Evolutionary conservation across 1,140 invertebrate species (phyloP).

Genomic region (Coenobita brevimanus): DNA sequence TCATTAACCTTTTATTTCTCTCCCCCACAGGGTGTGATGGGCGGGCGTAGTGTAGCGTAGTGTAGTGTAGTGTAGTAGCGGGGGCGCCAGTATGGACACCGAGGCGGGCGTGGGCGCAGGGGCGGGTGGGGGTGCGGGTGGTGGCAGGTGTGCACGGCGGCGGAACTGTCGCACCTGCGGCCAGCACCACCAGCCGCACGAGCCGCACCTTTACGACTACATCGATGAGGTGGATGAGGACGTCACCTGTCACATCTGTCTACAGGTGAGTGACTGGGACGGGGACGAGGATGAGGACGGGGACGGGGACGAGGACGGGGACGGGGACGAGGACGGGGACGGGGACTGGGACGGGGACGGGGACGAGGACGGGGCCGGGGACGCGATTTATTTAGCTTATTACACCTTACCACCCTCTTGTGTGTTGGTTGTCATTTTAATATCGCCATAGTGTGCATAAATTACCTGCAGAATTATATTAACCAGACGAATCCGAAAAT

Average conservation of each 20-base stretch:
- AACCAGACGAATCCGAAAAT: too few relatives aligned
- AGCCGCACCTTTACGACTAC: slow-evolving; percentile 77
- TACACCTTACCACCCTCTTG: too few relatives aligned
- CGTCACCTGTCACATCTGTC: slow-evolving; percentile 76
- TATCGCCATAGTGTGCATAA: too few relatives aligned
- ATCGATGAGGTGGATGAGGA: slow-evolving; percentile 76
- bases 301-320: too few relatives aligned
- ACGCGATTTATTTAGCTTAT: too few relatives aligned
- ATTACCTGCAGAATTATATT: too few relatives aligned
- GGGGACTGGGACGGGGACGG: too few relatives aligned
- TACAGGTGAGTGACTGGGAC: slow-evolving; percentile 73
- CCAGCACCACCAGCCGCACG: slow-evolving; percentile 74
- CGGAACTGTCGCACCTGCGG: slow-evolving; percentile 74
- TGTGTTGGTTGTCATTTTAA: too few relatives aligned
- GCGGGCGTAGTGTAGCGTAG: slow-evolving; percentile 53
- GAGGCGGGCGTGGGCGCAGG: slow-evolving; percentile 19
- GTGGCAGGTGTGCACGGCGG: slow-evolving; percentile 36
- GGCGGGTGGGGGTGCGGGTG: slow-evolving; percentile 33
- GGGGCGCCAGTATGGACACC: slow-evolving; percentile 51
- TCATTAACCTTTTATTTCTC: not conserved
- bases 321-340: too few relatives aligned
- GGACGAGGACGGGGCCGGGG: too few relatives aligned
- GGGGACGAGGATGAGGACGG: too few relatives aligned
- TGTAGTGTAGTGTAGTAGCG: too few relatives aligned
- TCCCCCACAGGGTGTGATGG: slow-evolving; percentile 36